Evolutionary conservation across 2,113 vertebrate species (phyloP).

Genomic region (Pterocles burchelli): DNA sequence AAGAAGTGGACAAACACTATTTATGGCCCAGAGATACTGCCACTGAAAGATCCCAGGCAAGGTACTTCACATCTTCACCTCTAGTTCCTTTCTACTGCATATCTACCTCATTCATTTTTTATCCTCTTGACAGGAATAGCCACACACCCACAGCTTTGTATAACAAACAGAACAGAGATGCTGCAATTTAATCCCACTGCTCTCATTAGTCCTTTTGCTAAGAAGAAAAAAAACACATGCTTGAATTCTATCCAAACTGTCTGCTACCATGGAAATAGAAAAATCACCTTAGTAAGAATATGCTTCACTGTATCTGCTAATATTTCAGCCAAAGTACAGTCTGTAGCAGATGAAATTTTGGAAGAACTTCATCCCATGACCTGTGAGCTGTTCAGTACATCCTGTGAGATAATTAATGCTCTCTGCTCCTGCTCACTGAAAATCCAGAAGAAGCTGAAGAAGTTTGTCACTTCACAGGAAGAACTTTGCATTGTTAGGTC

Average conservation of each 20-base stretch:
- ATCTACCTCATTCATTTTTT: neutral
- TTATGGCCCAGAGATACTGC: neutral
- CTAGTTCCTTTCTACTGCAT: neutral
- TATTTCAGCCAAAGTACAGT: neutral
- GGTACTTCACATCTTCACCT: neutral
- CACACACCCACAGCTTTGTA: neutral
- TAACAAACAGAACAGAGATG: neutral
- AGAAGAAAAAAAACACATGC: neutral
- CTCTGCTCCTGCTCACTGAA: neutral
- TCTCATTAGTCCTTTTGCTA: neutral
- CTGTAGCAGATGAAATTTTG: neutral
- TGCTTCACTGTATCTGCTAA: neutral
- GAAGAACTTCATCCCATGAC: neutral
- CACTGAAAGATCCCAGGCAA: neutral
- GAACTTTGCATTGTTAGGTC: neutral
- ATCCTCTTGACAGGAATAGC: neutral
- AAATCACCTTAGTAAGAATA: neutral
- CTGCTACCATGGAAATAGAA: constrained; percentile 25
- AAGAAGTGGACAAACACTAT: neutral
- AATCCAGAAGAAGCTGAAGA: neutral
- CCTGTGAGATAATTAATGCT: neutral
- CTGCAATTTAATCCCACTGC: neutral
- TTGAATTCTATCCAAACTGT: constrained; percentile 5
- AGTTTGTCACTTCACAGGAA: neutral
- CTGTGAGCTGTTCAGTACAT: neutral